Conservation (phyloP, 2,113 vertebrate species). For the Brachypteracias leptosomus region DNA sequence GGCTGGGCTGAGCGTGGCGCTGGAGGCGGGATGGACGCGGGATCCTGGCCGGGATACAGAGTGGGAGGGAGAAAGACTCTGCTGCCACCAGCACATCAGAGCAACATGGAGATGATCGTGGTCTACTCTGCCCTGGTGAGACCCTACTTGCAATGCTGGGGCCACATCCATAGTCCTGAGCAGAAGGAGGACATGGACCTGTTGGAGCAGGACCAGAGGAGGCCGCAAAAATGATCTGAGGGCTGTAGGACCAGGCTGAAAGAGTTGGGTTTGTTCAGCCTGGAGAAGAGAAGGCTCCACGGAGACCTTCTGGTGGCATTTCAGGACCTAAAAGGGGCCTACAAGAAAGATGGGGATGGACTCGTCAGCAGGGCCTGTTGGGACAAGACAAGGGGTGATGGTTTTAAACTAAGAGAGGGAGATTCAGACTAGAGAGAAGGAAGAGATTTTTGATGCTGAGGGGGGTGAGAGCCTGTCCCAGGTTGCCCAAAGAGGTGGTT, state of each 20-base stretch:
- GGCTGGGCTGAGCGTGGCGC: background rate
- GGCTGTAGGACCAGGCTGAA: background rate
- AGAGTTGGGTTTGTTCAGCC: background rate
- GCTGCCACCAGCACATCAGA: fast-evolving
- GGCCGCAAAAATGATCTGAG: no score
- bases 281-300: background rate
- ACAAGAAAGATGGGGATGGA: background rate
- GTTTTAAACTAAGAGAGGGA: background rate
- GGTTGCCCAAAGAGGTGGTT: background rate
- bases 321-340: background rate
- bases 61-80: background rate
- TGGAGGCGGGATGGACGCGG: fast-evolving
- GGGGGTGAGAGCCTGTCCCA: background rate
- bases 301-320: no score
- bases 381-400: background rate
- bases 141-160: background rate
- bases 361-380: background rate
- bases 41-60: background rate
- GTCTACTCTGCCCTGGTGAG: background rate
- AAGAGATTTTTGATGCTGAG: background rate
- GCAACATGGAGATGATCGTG: fast-evolving
- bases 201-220: no score
- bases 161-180: no score
- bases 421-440: background rate
- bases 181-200: no score